Evolutionary conservation across 2,113 vertebrate genomes (phyloP).

Genomic region (Harpagus bidentatus): DNA sequence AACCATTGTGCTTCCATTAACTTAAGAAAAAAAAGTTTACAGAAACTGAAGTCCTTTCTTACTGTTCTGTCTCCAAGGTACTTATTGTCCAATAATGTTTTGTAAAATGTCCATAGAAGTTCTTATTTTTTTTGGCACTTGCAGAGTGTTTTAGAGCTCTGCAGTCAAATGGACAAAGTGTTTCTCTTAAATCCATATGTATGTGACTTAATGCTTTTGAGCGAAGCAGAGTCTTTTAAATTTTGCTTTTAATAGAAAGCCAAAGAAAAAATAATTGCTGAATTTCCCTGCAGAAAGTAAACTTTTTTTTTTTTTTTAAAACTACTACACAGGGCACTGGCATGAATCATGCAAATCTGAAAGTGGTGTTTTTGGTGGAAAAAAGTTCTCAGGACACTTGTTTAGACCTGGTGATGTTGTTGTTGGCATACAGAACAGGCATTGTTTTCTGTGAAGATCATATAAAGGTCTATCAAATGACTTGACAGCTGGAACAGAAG

Average conservation of each 20-base stretch:
- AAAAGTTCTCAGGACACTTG: neutral
- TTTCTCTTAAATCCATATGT: neutral
- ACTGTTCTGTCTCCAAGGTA: neutral
- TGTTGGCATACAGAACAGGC: neutral
- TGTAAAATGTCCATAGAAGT: neutral
- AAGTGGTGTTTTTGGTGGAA: neutral
- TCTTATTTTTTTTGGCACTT: neutral
- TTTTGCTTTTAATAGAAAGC: neutral
- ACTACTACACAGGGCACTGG: neutral
- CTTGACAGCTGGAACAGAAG: constrained; percentile 5
- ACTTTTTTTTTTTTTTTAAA: neutral
- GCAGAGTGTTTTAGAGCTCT: neutral
- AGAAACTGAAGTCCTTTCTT: neutral
- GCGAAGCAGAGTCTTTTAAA: neutral
- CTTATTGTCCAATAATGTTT: neutral
- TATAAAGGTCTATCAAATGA: neutral
- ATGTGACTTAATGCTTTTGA: neutral
- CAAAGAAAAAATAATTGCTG: neutral
- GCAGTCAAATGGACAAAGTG: neutral
- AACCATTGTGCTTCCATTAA: neutral
- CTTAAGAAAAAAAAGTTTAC: neutral
- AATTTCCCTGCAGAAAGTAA: neutral
- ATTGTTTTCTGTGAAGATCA: neutral
- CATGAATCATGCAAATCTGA: neutral
- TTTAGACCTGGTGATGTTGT: neutral